A percentile compares a stretch with the other conserved stretches of the same genome.
Conservation (phyloP, 2,888 invertebrate species). For the Synanthedon vespiformis region DNA sequence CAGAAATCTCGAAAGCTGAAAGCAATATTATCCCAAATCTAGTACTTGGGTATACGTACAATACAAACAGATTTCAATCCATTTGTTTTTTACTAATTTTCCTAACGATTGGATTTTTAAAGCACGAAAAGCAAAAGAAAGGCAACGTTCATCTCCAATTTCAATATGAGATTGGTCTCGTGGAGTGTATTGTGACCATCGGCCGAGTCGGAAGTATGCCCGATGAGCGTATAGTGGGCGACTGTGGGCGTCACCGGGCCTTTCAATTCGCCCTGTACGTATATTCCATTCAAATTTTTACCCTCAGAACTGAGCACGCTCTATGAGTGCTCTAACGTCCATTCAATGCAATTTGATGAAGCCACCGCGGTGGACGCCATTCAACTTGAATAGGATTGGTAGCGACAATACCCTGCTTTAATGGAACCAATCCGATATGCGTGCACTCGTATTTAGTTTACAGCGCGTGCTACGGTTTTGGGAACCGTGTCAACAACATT, state of each 20-base stretch:
- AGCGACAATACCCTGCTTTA: constrained; percentile 59
- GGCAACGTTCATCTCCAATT: constrained; percentile 43
- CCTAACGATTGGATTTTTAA: not conserved
- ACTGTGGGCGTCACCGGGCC: constrained; percentile 32
- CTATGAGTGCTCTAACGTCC: constrained; percentile 61
- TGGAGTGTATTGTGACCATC: constrained; percentile 46
- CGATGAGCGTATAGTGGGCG: constrained; percentile 20
- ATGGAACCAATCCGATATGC: constrained; percentile 48
- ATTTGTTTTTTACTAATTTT: not conserved
- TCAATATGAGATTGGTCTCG: constrained; percentile 55
- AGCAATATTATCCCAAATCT: no score
- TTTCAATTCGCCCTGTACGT: constrained; percentile 35
- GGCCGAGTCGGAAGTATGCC: constrained; percentile 55
- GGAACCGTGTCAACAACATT: not conserved
- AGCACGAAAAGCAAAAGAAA: not conserved
- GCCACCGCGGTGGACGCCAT: constrained; percentile 46
- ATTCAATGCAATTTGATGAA: constrained; percentile 67
- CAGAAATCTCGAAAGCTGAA: no score
- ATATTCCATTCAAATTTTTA: constrained; percentile 68
- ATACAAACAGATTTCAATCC: no score
- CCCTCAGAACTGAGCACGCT: constrained; percentile 46
- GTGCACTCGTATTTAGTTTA: constrained; percentile 12
- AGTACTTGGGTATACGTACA: no score
- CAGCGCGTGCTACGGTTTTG: constrained; percentile 1
- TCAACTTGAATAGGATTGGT: constrained; percentile 54